These are phyloP conservation scores for Pelodiscus sinensis DNA, from an alignment of 2,113 vertebrate species.

Conservation along the genomic window DNA sequence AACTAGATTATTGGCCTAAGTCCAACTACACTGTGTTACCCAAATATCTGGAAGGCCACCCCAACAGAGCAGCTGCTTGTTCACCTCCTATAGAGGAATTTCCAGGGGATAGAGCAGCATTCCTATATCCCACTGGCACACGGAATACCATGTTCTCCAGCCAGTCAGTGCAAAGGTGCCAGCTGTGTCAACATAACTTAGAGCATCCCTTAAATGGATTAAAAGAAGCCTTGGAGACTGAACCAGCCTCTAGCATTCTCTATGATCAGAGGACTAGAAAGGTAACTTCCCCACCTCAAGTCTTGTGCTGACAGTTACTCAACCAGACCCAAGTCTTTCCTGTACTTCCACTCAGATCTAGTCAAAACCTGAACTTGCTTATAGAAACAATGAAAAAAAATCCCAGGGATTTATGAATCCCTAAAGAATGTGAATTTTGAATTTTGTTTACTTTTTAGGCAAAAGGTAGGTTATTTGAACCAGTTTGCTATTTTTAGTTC, in stretches of 20 bases:
- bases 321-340: not conserved
- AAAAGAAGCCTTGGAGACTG: not conserved
- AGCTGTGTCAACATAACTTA: conserved; percentile 23
- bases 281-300: conserved; percentile 9
- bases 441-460: not conserved
- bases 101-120: not conserved
- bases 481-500: not conserved
- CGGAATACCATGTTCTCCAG: not conserved
- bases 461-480: not conserved
- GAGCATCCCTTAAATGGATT: conserved; percentile 13
- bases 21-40: not conserved
- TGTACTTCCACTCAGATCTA: not conserved
- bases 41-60: not conserved
- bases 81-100: not conserved
- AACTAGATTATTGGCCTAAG: not conserved
- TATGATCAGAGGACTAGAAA: not conserved
- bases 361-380: not conserved
- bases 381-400: not conserved
- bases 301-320: not conserved
- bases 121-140: not conserved
- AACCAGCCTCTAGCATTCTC: not conserved
- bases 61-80: not conserved
- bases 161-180: not conserved
- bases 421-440: not conserved
- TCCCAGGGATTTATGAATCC: not conserved